These are phyloP conservation scores for Martes flavigula DNA, from an alignment of 2,797 vertebrate species.

Conservation along the genomic window DNA sequence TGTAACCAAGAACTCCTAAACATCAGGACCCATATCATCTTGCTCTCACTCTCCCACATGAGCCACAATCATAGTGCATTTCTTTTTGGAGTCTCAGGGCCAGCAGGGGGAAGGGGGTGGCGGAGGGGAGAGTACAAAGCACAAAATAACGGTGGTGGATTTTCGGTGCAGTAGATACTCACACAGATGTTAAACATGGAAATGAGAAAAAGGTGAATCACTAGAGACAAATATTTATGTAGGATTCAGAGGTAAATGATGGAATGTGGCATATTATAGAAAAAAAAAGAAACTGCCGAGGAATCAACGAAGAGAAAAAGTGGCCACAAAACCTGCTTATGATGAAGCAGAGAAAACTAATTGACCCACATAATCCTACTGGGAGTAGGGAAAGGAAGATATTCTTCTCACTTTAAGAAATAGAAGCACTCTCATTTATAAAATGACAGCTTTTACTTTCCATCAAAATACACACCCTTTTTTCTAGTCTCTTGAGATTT, in stretches of 20 bases:
- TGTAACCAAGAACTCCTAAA: conserved; percentile 63
- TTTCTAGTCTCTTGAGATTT: not conserved
- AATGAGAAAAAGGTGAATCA: not conserved
- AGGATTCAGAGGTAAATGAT: conserved; percentile 24
- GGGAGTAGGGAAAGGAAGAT: not conserved
- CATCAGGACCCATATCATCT: conserved; percentile 47
- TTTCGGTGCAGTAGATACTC: conserved; percentile 47
- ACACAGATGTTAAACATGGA: conserved; percentile 44
- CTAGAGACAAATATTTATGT: not conserved
- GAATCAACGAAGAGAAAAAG: conserved; percentile 6
- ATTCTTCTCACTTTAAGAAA: not conserved
- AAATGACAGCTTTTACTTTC: not conserved
- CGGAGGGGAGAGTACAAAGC: not conserved
- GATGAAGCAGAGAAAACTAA: not conserved
- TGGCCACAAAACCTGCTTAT: not conserved
- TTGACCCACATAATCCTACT: not conserved
- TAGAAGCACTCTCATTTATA: not conserved
- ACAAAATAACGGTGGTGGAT: conserved; percentile 42
- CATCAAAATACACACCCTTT: not conserved
- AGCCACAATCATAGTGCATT: conserved; percentile 31
- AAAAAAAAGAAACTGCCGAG: not conserved
- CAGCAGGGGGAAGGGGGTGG: no score
- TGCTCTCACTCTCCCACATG: conserved; percentile 5
- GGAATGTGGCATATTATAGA: not conserved
- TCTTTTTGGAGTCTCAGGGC: not conserved